Evolutionary conservation across 2,113 vertebrate species (phyloP).

Genomic region (Seriola quinqueradiata): DNA sequence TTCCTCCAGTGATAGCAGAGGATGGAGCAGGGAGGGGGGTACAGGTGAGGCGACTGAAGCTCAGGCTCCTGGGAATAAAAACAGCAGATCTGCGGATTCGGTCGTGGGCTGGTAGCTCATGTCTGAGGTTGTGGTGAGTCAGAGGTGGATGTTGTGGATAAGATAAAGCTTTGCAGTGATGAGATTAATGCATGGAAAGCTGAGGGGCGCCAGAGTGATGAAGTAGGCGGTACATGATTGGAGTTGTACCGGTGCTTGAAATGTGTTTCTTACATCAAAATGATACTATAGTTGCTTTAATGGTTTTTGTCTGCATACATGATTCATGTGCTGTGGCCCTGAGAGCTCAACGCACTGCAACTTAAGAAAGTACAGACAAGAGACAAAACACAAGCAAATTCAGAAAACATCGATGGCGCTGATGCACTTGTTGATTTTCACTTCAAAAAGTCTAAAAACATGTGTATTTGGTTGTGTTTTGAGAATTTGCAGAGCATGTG

Average conservation of each 20-base stretch:
- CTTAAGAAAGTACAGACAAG: too few species aligned
- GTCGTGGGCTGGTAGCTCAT: conserved; percentile 1
- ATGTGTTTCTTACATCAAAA: not conserved
- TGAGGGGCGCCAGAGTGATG: conserved; percentile 13
- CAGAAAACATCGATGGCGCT: too few species aligned
- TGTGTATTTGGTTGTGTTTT: too few species aligned
- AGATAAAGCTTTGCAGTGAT: conserved; percentile 37
- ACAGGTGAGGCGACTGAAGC: not conserved
- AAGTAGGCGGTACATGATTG: not conserved
- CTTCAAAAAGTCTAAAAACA: too few species aligned
- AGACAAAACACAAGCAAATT: too few species aligned
- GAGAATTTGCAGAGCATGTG: too few species aligned
- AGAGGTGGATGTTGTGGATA: conserved; percentile 46
- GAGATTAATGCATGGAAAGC: not conserved
- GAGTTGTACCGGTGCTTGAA: not conserved
- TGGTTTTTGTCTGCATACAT: too few species aligned
- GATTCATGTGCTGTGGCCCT: too few species aligned
- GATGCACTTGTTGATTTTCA: too few species aligned
- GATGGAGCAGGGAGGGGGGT: conserved; percentile 16
- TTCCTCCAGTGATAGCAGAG: conserved; percentile 70
- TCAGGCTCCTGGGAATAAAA: conserved; percentile 47
- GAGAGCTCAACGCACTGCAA: too few species aligned
- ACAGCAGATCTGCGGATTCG: conserved; percentile 24
- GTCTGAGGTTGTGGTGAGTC: conserved; percentile 30
- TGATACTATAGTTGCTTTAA: not conserved